Conservation (phyloP, 2,888 invertebrate genomes). For the Athalia cordata region DNA sequence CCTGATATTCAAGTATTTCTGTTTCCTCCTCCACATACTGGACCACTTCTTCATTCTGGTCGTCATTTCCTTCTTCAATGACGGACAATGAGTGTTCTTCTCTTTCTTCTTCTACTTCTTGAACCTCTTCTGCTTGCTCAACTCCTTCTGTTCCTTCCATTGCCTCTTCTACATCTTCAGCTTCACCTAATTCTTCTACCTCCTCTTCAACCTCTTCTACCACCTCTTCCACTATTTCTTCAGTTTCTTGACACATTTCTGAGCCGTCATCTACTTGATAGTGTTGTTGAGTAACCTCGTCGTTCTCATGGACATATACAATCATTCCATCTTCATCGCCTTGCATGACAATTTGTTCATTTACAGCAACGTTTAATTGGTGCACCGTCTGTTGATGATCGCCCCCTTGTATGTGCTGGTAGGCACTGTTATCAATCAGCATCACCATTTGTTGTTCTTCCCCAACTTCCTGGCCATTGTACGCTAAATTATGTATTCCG, state of each 20-base stretch:
- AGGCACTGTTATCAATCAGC: slow-evolving; percentile 65
- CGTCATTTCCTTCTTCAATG: slow-evolving; percentile 56
- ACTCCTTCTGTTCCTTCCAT: slow-evolving; percentile 55
- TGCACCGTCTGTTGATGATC: slow-evolving; percentile 61
- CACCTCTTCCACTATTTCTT: slow-evolving; percentile 68
- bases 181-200: slow-evolving; percentile 62
- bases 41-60: slow-evolving; percentile 66
- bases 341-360: slow-evolving; percentile 68
- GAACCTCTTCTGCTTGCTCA: slow-evolving; percentile 57
- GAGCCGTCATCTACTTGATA: slow-evolving; percentile 54
- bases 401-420: slow-evolving; percentile 56
- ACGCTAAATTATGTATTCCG: slow-evolving; percentile 52
- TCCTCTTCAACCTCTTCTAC: slow-evolving; percentile 57
- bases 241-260: slow-evolving; percentile 51
- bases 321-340: slow-evolving; percentile 68
- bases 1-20: slow-evolving; percentile 70
- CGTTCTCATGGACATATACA: slow-evolving; percentile 67
- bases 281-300: slow-evolving; percentile 58
- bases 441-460: slow-evolving; percentile 70
- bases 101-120: slow-evolving; percentile 51
- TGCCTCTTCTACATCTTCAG: slow-evolving; percentile 53
- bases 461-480: slow-evolving; percentile 71
- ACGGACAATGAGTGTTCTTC: slow-evolving; percentile 35
- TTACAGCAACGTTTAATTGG: slow-evolving; percentile 63
- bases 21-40: slow-evolving; percentile 72